A percentile compares a stretch with the other conserved stretches of the same genome.
Evolutionary conservation across 2,888 invertebrate genomes (phyloP).

Genomic region (Megastigmus dorsalis): DNA sequence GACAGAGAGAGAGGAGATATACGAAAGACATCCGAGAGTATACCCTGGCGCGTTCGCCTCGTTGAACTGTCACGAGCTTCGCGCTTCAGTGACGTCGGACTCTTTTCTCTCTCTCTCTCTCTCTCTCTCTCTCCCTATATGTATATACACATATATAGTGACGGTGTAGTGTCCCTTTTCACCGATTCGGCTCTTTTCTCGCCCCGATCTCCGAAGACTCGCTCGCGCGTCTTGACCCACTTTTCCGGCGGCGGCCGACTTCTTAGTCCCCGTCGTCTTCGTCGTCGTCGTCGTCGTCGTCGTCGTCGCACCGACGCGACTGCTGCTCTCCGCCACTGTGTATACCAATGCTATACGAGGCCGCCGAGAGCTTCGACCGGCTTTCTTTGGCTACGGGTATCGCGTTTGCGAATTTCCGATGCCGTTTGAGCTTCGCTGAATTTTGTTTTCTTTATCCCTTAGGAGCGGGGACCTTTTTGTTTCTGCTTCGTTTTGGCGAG

Average conservation of each 20-base stretch:
- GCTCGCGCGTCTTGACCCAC: constrained; percentile 27
- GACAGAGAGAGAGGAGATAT: no score
- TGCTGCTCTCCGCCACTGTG: no score
- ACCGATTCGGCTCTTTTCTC: not conserved
- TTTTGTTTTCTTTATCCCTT: constrained; percentile 10
- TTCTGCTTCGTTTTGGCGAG: no score
- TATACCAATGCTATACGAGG: no score
- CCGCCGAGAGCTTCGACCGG: not conserved
- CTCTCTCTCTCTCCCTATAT: no score
- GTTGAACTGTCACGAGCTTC: constrained; percentile 13
- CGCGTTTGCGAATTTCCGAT: constrained; percentile 35
- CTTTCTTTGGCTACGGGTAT: constrained; percentile 6
- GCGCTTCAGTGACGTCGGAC: not conserved
- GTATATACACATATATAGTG: no score
- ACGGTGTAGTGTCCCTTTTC: not conserved
- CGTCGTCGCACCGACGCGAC: no score
- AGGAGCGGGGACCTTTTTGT: no score
- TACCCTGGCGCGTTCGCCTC: not conserved
- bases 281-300: not conserved
- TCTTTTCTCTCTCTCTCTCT: constrained; percentile 4
- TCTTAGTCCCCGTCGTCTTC: not conserved
- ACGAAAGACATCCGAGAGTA: not conserved
- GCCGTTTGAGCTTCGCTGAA: not conserved
- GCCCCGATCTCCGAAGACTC: not conserved
- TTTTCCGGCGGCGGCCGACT: not conserved